Conservation (phyloP, 53 echinoderm and acorn worm species). For the Echinarachnius parma region DNA sequence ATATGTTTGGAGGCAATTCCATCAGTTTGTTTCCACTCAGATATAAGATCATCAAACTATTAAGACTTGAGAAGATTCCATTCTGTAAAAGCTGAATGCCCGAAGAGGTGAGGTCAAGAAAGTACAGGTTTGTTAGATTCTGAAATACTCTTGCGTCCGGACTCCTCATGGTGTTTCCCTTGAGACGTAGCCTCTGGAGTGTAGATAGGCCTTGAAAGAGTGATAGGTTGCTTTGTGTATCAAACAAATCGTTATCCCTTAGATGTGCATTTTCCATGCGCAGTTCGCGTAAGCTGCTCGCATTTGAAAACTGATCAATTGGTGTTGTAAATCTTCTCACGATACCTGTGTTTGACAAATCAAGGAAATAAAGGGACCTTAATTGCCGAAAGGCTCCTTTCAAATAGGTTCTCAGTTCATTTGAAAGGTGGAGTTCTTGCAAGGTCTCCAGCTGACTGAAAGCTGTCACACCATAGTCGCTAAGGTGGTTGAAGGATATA, state of each 20-base stretch:
- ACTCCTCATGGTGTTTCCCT: background rate
- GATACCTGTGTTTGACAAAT: slow-evolving; percentile 11
- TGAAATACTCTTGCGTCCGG: background rate
- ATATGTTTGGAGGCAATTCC: background rate
- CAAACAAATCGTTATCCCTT: background rate
- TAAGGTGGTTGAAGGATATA: background rate
- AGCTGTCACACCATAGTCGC: background rate
- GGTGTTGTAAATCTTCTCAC: background rate
- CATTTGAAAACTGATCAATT: background rate
- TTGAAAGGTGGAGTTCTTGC: background rate
- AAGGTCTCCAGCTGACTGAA: background rate
- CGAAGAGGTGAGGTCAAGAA: slow-evolving; percentile 1
- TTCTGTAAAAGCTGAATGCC: background rate
- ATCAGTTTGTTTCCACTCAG: slow-evolving; percentile 7
- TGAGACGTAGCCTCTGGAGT: background rate
- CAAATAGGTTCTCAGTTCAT: background rate
- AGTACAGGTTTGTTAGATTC: background rate
- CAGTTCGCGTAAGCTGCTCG: background rate
- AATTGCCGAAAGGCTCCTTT: background rate
- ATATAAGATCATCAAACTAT: background rate
- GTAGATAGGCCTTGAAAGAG: background rate
- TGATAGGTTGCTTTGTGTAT: background rate
- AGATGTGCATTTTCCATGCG: background rate
- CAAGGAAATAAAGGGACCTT: background rate
- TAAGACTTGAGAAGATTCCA: background rate